A percentile compares a stretch with the other conserved stretches of the same genome.
These are phyloP conservation scores for Drosophila pseudotalamancana DNA, from an alignment of 2,888 invertebrate genomes.

Conservation along the genomic window DNA sequence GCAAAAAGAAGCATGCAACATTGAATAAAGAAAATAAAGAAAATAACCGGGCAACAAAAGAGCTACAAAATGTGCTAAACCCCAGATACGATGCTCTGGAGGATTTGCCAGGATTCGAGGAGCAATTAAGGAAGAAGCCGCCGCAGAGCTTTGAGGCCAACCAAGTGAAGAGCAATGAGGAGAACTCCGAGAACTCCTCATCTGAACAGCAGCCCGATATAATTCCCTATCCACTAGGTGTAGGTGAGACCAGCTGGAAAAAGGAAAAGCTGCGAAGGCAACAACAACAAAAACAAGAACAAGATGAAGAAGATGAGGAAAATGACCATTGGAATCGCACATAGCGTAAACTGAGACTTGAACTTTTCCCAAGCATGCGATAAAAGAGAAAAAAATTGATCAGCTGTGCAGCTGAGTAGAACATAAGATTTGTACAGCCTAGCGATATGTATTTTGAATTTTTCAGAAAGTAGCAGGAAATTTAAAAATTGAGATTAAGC, in stretches of 20 bases:
- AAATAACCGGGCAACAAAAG: slow-evolving; percentile 47
- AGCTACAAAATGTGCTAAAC: slow-evolving; percentile 51
- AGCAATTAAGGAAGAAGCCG: background rate
- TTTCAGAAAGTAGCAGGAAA: background rate
- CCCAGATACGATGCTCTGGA: slow-evolving; percentile 14
- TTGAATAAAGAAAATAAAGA: too few species aligned
- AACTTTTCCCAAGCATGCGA: slow-evolving; percentile 47
- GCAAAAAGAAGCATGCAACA: slow-evolving; percentile 29
- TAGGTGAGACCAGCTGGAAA: slow-evolving; percentile 66
- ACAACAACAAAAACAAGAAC: slow-evolving; percentile 34
- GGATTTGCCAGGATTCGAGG: background rate
- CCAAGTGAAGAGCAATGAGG: slow-evolving; percentile 37
- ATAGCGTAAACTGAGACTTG: slow-evolving; percentile 56
- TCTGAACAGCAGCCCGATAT: slow-evolving; percentile 80
- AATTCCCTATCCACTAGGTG: slow-evolving; percentile 79
- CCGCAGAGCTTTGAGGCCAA: slow-evolving; percentile 8
- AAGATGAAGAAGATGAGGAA: slow-evolving; percentile 1
- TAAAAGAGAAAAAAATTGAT: slow-evolving; percentile 42
- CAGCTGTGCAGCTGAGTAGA: slow-evolving; percentile 38
- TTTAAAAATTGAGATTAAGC: slow-evolving; percentile 39
- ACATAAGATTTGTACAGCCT: slow-evolving; percentile 73
- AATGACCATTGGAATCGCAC: slow-evolving; percentile 51
- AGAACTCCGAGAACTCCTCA: slow-evolving; percentile 56
- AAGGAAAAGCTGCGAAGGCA: slow-evolving; percentile 54
- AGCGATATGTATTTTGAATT: slow-evolving; percentile 58